Base-by-base conservation (phyloP, 2,797 vertebrate species). In the Acrocephalus scirpaceus region DNA sequence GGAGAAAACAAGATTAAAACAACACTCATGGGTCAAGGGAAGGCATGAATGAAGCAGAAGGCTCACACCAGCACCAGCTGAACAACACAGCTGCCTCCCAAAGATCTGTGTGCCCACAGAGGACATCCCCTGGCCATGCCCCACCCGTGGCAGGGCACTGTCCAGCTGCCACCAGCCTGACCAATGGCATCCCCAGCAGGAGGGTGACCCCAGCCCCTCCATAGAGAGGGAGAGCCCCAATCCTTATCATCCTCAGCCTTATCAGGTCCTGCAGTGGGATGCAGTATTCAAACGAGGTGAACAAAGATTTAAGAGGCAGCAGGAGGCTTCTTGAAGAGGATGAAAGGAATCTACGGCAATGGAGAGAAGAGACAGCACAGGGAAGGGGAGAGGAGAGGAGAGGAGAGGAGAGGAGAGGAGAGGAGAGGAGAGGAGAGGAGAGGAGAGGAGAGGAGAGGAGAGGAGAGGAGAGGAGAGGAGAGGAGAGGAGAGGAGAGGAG, bases 141-240 rank as follows among this genome's bases (percentile, higher is more conserved):
- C 18, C 4, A 6, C 40, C 30, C 0, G 0, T 30, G 22, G 64
- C 61, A 78, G 56, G 36, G 36, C 77, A 54, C 32, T 8, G 1
- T 12, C 21, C 53, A 40, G 50, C 69, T 86, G 60, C 38, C 75
- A 47, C 44, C 62, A 17, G 2, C 18, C 57, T 70, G 16, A 15
- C 36, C 17, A 7, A 5, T 7, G 12, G 40, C 56, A 36, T 4
- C 36, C 9, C 19, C 4, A 29, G 12, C 2, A 1, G 9, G 29
- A 58, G 8, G 74, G 54, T 0, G 0, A 65, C 21, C 48, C 18
- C 40, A 64, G 40, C 38, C 26, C 74, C 57, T 8, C 1, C 7
- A 13, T 13, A 2, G 0, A 45, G 58, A 61, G 44, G 22, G 29
- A 78, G 36, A 84, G 11, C 4, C 3, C 1, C 9, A 15, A 34